Base-by-base conservation (phyloP, 2,888 invertebrate genomes). In the Yponomeuta sedellus region DNA sequence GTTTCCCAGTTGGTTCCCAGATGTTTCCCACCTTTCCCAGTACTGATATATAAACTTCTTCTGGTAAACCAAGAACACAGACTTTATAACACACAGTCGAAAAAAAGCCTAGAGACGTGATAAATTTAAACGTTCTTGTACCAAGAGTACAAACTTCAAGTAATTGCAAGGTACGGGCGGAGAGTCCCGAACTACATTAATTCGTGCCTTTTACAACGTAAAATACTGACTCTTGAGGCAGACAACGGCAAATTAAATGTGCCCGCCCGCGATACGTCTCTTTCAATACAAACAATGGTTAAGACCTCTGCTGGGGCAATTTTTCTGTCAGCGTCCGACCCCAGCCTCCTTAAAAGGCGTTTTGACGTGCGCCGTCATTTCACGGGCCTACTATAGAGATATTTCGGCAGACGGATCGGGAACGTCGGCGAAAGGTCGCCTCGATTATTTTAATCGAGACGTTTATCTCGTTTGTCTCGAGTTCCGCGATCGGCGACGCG, bases 361-460 rank as follows among this genome's bases (percentile, higher is more conserved):
- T 78, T 79, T 82, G 83, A 80, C 79, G 77, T 76, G 80, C 65
- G 12, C 28, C 78, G 80, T 82, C 83, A 81, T 79, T 82, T 78
- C 78, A 79, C 77, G 75, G 72, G 74, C 76, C 76, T 75, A 80
- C 80, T 83, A 81, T 82, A 83, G 79, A 83, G 80, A 79, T 81
- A 80, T 81, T 63, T 77, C 76, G 74, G 74, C 79, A 82, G 84
- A 84, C 82, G 76, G 79, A 82, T 83, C 79, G 77, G 68, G 74
- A 72, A 73, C 44, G 44, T 52, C 44, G 12, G 44, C 75, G 72
- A 85, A 84, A 85, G 86, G 86, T 85, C 84, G 79, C 74, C 77
- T 74, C 81, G 85, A 85, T 86, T 85, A 85, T 83, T 83, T 84
- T 86, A 85, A 86, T 86, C 85, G 84, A 81, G 81, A 84, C 82